Evolutionary conservation across 2,113 vertebrate genomes (phyloP).

Genomic region (Lutjanus erythropterus): DNA sequence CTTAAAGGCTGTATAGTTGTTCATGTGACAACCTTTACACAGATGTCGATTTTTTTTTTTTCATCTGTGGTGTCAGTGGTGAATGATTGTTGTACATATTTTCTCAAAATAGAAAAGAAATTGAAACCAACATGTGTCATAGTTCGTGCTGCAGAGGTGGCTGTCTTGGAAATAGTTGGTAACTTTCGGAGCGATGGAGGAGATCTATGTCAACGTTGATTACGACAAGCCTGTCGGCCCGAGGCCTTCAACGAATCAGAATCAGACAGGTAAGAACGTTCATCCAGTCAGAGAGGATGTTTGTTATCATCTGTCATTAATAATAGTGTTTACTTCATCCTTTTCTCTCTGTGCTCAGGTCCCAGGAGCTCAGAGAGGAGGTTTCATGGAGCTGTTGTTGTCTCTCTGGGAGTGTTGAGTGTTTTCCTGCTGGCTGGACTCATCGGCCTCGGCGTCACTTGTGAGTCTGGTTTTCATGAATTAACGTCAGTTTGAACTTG

Average conservation of each 20-base stretch:
- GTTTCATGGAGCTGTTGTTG: neutral
- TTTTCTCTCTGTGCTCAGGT: constrained; percentile 20
- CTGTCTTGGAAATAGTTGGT: neutral
- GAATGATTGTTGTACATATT: neutral
- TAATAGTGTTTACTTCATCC: neutral
- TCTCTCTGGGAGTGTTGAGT: constrained; percentile 41
- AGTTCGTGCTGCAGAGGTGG: neutral
- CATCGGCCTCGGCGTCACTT: constrained; percentile 6
- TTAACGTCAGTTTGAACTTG: neutral
- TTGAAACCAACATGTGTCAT: neutral
- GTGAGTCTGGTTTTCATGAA: constrained; percentile 19
- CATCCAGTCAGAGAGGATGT: neutral
- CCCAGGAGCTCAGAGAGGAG: neutral
- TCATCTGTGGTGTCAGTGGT: too few species aligned
- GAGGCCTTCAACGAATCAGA: neutral
- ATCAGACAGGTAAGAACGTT: constrained; percentile 14
- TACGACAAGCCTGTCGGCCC: rapidly evolving
- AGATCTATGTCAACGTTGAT: constrained; percentile 9
- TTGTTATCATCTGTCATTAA: neutral
- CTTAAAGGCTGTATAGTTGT: neutral
- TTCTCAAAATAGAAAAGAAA: neutral
- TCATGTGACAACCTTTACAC: neutral
- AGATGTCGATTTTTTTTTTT: too few species aligned
- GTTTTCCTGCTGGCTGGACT: constrained; percentile 38
- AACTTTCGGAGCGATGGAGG: constrained; percentile 4